Evolutionary conservation across 2,888 invertebrate species (phyloP).

Genomic region (Abscondita cerata): DNA sequence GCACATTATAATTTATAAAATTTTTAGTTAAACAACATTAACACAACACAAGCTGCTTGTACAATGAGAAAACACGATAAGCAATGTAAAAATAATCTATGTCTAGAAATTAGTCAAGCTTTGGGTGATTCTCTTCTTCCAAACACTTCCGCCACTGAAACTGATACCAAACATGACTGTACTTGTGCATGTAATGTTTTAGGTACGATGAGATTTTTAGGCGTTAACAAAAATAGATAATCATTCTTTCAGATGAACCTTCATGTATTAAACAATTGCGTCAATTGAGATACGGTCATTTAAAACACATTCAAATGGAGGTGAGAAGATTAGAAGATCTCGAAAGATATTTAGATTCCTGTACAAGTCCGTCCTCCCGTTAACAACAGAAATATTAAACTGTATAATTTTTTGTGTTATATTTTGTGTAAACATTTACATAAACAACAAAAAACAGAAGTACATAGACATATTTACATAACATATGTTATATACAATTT

Average conservation of each 20-base stretch:
- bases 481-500: slow-evolving; percentile 2
- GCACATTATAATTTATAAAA: too few relatives aligned
- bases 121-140: slow-evolving; percentile 45
- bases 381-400: neutral
- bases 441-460: neutral
- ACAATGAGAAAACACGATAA: neutral
- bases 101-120: slow-evolving; percentile 50
- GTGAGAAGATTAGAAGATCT: slow-evolving; percentile 57
- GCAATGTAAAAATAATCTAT: slow-evolving; percentile 38
- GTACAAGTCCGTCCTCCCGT: slow-evolving; percentile 30
- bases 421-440: slow-evolving; percentile 5
- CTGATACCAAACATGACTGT: slow-evolving; percentile 9
- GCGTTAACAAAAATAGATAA: neutral
- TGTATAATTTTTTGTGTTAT: neutral
- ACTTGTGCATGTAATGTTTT: slow-evolving; percentile 34
- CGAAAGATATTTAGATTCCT: slow-evolving; percentile 58
- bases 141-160: slow-evolving; percentile 12
- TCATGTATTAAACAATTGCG: slow-evolving; percentile 57
- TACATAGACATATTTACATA: slow-evolving; percentile 4
- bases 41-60: slow-evolving; percentile 43
- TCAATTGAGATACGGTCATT: slow-evolving; percentile 58
- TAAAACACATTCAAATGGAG: slow-evolving; percentile 59
- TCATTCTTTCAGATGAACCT: slow-evolving; percentile 43
- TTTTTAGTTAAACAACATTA: slow-evolving; percentile 42
- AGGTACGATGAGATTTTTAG: slow-evolving; percentile 18